A percentile compares a stretch with the other conserved stretches of the same genome.
These are phyloP conservation scores for Pitta sordida DNA, from an alignment of 2,113 vertebrate species.

Conservation along the genomic window DNA sequence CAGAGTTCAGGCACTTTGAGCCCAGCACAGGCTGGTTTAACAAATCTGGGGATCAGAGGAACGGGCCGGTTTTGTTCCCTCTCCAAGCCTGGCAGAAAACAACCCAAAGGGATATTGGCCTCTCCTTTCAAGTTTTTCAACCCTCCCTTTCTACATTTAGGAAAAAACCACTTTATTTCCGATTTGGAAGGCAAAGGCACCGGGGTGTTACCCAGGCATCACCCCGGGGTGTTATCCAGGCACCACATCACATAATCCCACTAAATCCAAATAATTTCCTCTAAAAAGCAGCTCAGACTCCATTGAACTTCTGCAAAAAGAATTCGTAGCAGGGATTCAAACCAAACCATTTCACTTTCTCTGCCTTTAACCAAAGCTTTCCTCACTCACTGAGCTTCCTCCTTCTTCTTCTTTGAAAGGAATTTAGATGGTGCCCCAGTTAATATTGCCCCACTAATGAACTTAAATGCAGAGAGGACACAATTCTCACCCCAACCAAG, in stretches of 20 bases:
- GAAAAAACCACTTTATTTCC: not conserved
- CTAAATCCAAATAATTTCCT: not conserved
- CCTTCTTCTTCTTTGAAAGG: not conserved
- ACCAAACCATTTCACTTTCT: not conserved
- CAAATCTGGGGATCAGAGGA: fast-evolving
- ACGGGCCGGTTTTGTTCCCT: fast-evolving
- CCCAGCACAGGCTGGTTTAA: not conserved
- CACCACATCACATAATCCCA: not conserved
- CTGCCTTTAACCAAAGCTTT: not conserved
- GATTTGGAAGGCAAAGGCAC: not conserved
- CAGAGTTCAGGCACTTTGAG: not conserved
- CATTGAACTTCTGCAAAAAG: not conserved
- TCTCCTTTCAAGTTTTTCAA: not conserved
- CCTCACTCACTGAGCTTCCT: not conserved
- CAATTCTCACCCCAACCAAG: not conserved
- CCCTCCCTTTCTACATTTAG: not conserved
- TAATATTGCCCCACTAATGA: not conserved
- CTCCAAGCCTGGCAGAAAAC: not conserved
- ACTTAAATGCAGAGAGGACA: not conserved
- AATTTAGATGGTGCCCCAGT: not conserved
- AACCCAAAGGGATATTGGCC: too few species aligned
- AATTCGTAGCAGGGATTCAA: not conserved
- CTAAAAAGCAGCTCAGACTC: not conserved
- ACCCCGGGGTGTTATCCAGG: too few species aligned
- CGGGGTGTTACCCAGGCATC: too few species aligned